phyloP scores from a whole-genome alignment of 1,140 invertebrate genomes.

The Calephelis virginiensis region DNA sequence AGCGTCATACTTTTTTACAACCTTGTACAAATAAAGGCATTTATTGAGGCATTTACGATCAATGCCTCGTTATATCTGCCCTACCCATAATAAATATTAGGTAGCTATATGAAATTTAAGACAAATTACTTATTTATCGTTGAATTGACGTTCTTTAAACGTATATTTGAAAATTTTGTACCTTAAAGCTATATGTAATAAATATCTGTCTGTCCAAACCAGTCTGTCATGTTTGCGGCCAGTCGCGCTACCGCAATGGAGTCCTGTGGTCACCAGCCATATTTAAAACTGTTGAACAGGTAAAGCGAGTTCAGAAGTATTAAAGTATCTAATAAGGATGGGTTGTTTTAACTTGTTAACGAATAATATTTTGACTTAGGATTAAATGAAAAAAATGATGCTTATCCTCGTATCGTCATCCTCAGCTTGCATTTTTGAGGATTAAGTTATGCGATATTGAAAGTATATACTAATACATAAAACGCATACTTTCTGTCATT shows the following conservation, averaged over 20 bases:
- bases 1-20: too few species aligned
- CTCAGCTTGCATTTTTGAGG: too few species aligned
- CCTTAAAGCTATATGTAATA: conserved; percentile 10
- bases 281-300: conserved; percentile 31
- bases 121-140: conserved; percentile 9
- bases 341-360: too few species aligned
- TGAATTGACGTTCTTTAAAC: background rate
- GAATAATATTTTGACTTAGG: too few species aligned
- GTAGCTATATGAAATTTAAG: conserved; percentile 12
- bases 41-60: background rate
- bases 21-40: background rate
- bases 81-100: background rate
- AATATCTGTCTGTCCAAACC: conserved; percentile 21
- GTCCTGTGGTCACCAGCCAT: conserved; percentile 29
- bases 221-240: conserved; percentile 27
- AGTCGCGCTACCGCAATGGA: conserved; percentile 27
- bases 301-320: conserved; percentile 5
- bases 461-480: too few species aligned
- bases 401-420: too few species aligned
- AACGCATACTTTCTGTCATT: too few species aligned
- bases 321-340: background rate
- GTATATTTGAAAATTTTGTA: conserved; percentile 2
- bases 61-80: background rate
- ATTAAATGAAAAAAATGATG: too few species aligned
- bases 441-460: too few species aligned